Percentiles rank a stretch among this genome's conserved stretches.
These are phyloP conservation scores for Bolborhynchus lineola DNA, from an alignment of 2,113 vertebrate genomes.

Conservation along the genomic window DNA sequence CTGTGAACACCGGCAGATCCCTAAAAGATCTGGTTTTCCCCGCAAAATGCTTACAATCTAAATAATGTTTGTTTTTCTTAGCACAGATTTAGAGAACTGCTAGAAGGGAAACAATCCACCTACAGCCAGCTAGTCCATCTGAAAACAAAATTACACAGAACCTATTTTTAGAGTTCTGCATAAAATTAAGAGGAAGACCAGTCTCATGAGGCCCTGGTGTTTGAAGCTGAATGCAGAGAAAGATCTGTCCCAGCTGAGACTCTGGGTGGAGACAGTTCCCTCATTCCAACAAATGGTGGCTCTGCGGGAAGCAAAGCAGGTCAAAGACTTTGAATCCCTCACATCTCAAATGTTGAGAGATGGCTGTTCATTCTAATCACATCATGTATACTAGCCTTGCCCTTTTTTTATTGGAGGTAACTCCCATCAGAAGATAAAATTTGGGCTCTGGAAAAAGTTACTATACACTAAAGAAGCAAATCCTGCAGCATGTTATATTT, in stretches of 20 bases:
- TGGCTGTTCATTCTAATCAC: not conserved
- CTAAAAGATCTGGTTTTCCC: not conserved
- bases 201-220: not conserved
- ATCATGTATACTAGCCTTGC: not conserved
- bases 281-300: rapidly evolving
- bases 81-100: not conserved
- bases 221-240: not conserved
- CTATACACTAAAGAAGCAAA: not conserved
- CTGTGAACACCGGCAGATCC: not conserved
- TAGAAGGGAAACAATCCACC: not conserved
- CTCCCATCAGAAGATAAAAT: not conserved
- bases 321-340: not conserved
- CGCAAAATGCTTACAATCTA: not conserved
- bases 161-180: not conserved
- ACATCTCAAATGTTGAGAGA: not conserved
- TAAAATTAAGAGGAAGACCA: not conserved
- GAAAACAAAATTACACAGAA: not conserved
- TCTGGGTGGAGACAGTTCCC: not conserved
- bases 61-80: not conserved
- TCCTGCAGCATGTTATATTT: not conserved
- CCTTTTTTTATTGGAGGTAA: not conserved
- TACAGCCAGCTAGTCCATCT: not conserved
- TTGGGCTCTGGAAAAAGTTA: slow-evolving; percentile 4
- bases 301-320: not conserved
- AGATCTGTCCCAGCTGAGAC: not conserved